Evolutionary conservation across 1,140 invertebrate genomes (phyloP), one percentile per base, ranked within the genome.

Genomic region (Scylla paramamosain): DNA sequence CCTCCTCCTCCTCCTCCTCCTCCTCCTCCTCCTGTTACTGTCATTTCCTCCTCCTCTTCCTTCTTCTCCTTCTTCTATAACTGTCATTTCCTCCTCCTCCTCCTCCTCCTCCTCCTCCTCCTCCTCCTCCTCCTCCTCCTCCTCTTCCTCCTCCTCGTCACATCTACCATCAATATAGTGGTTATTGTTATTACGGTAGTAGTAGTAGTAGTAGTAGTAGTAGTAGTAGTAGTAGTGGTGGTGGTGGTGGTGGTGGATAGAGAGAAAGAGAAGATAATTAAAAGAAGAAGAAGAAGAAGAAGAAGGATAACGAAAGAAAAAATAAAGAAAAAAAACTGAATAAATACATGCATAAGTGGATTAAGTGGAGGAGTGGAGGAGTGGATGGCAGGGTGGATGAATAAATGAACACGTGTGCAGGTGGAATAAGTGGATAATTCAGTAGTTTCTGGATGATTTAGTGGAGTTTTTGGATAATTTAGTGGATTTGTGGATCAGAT

Each of bases 181-280:
- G 10, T 59, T 16, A 20, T 59, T 16, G 52, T 59, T 16, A 20
- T 59, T 16, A 39, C 39, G 67, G 67, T 77, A 77, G 67, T 77
- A 77, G 67, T 77, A 77, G 39, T 91, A 59, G 28, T 91, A 48
- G 67, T 77, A n/a, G 67, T 77, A n/a, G 67, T 77, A 77, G 67
- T 77, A 77, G 67, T 77, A 77, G 67, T 77, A 77, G 67, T 77
- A 77, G 67, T 77, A 77, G 52, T 59, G 10, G 52, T 59, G 10
- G 52, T 59, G 10, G 52, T 59, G 10, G 52, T 59, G 10, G 52
- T 59, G 10, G 52, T 59, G 10, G 52, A n/a, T n/a, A n/a, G n/a
- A n/a, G n/a, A n/a, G n/a, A n/a, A n/a, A n/a, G n/a, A n/a, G n/a
- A n/a, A n/a, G n/a, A n/a, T n/a, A n/a, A n/a, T n/a, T n/a, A n/a